A percentile compares a stretch with the other conserved stretches of the same genome.
Evolutionary conservation across 2,888 invertebrate species (phyloP).

Genomic region (Reticulitermes lucifugus): DNA sequence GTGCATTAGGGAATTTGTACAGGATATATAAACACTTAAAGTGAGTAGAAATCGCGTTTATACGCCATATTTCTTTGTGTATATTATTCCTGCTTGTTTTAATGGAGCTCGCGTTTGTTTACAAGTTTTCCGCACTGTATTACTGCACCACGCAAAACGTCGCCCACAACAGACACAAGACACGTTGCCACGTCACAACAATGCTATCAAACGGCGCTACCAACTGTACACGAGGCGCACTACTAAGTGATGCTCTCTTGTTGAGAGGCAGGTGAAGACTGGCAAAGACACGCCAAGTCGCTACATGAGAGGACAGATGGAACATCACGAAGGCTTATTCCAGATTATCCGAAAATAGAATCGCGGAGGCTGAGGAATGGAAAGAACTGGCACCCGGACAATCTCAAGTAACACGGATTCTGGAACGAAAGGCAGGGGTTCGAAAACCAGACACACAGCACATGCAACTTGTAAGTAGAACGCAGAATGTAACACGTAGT

Average conservation of each 20-base stretch:
- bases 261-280: background rate
- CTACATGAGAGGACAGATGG: too few species aligned
- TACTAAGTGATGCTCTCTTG: background rate
- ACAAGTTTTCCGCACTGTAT: too few species aligned
- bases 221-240: background rate
- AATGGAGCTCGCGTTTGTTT: too few species aligned
- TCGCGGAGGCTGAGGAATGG: background rate
- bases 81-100: too few species aligned
- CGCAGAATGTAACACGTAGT: too few species aligned
- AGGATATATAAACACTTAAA: too few species aligned
- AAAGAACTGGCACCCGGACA: constrained; percentile 7
- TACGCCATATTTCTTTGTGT: too few species aligned
- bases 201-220: background rate
- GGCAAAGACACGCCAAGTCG: background rate
- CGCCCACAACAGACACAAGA: background rate
- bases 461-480: too few species aligned
- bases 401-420: background rate
- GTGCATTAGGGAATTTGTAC: too few species aligned
- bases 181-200: background rate
- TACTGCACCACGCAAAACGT: background rate
- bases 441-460: too few species aligned
- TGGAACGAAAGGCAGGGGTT: background rate
- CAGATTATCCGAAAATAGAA: constrained; percentile 2
- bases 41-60: too few species aligned
- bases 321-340: background rate